Evolutionary conservation across 2,888 invertebrate species (phyloP).

Genomic region (Platycheirus albimanus): DNA sequence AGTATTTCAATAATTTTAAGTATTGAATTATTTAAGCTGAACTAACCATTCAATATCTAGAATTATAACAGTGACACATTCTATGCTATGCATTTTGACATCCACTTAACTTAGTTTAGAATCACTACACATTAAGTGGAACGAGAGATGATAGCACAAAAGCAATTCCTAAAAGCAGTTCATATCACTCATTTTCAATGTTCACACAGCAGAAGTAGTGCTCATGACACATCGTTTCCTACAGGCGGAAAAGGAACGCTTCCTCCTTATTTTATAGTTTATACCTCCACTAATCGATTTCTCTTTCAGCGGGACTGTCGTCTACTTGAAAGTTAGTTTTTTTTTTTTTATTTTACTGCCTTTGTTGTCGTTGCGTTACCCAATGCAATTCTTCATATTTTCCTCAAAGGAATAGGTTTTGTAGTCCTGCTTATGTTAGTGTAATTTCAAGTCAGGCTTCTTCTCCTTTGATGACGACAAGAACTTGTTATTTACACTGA

Average conservation of each 20-base stretch:
- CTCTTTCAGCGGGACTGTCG: not conserved
- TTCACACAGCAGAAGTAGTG: not conserved
- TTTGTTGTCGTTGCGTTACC: slow-evolving; percentile 42
- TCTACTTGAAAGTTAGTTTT: not conserved
- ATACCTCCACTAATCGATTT: not conserved
- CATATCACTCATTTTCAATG: not conserved
- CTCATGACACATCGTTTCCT: not conserved
- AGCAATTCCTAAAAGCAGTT: no score
- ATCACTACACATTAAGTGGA: no score
- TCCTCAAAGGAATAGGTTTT: slow-evolving; percentile 22
- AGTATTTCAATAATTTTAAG: no score
- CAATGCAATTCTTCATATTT: slow-evolving; percentile 55
- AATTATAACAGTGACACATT: no score
- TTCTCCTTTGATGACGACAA: not conserved
- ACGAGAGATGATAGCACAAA: no score
- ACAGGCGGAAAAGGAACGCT: not conserved
- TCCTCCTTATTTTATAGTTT: not conserved
- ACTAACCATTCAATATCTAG: no score
- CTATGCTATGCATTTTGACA: no score
- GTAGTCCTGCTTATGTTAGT: not conserved
- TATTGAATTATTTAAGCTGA: no score
- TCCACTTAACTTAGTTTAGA: no score
- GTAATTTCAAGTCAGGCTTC: slow-evolving; percentile 35
- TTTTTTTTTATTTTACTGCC: slow-evolving; percentile 6
- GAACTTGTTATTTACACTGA: not conserved